Percentiles rank a stretch among this genome's conserved stretches.
Conservation (phyloP, 1,140 invertebrate genomes). For the Pissodes strobi region DNA sequence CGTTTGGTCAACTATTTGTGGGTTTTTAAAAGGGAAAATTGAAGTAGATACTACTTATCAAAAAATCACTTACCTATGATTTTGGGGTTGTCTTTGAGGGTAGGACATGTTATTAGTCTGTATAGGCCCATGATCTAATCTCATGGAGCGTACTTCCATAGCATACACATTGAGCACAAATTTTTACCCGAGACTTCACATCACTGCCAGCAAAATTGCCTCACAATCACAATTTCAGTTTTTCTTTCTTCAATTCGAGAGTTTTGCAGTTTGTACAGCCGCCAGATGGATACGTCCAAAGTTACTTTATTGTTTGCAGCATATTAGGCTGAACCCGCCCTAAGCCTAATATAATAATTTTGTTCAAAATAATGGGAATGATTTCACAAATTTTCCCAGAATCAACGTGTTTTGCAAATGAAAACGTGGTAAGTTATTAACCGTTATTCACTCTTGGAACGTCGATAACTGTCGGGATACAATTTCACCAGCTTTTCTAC, state of each 20-base stretch:
- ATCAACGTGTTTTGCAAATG: conserved; percentile 20
- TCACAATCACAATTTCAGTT: conserved; percentile 27
- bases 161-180: conserved; percentile 49
- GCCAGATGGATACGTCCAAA: conserved; percentile 8
- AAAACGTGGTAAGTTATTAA: conserved; percentile 45
- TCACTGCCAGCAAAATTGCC: conserved; percentile 21
- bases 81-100: conserved; percentile 49
- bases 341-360: background rate
- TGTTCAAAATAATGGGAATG: background rate
- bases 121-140: conserved; percentile 52
- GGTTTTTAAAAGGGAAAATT: no score
- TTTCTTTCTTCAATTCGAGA: conserved; percentile 15
- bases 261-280: conserved; percentile 4
- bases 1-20: no score
- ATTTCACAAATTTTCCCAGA: conserved; percentile 10
- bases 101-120: conserved; percentile 52
- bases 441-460: conserved; percentile 29
- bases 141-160: conserved; percentile 53
- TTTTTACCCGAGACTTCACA: conserved; percentile 36
- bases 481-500: conserved; percentile 34
- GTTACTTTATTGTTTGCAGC: background rate
- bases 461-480: conserved; percentile 37
- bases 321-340: background rate
- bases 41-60: background rate
- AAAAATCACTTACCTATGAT: conserved; percentile 45